A percentile compares a stretch with the other conserved stretches of the same genome.
Conservation (phyloP, 1,140 invertebrate species). For the Cephus cinctus region DNA sequence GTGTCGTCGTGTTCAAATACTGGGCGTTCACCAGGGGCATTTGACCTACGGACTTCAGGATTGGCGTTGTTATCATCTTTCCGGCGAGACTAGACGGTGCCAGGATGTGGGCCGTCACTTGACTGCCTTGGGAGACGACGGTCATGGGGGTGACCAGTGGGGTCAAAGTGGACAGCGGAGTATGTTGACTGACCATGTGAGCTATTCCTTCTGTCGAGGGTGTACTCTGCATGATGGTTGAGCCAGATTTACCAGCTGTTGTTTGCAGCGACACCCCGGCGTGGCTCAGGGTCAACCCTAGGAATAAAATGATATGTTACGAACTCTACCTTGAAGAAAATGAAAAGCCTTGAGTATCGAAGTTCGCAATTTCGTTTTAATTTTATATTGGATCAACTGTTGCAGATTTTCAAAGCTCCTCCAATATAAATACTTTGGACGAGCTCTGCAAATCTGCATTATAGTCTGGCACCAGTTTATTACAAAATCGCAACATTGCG, state of each 20-base stretch:
- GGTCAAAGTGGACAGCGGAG: constrained; percentile 47
- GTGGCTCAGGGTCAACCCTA: constrained; percentile 52
- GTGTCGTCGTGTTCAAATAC: constrained; percentile 52
- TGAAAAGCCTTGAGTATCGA: neutral
- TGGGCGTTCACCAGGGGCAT: constrained; percentile 55
- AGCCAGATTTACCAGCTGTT: constrained; percentile 33
- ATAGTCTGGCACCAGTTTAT: constrained; percentile 27
- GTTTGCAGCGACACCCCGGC: constrained; percentile 49
- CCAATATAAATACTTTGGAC: neutral
- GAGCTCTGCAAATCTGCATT: constrained; percentile 24
- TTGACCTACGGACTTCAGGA: constrained; percentile 52
- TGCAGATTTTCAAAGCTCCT: constrained; percentile 27
- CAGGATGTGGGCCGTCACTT: constrained; percentile 51
- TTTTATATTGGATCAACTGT: constrained; percentile 13
- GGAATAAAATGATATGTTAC: constrained; percentile 18
- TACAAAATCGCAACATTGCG: constrained; percentile 25
- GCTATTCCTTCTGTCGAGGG: constrained; percentile 52
- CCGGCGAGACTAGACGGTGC: constrained; percentile 50
- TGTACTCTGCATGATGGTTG: constrained; percentile 46
- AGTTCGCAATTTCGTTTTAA: neutral
- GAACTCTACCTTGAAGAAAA: neutral
- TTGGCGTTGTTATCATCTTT: constrained; percentile 52
- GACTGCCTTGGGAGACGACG: constrained; percentile 54
- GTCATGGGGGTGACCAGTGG: constrained; percentile 55
- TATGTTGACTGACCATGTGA: constrained; percentile 50